A percentile compares a stretch with the other conserved stretches of the same genome.
Conservation (phyloP, 2,113 vertebrate species). For the Perca schrenkii region DNA sequence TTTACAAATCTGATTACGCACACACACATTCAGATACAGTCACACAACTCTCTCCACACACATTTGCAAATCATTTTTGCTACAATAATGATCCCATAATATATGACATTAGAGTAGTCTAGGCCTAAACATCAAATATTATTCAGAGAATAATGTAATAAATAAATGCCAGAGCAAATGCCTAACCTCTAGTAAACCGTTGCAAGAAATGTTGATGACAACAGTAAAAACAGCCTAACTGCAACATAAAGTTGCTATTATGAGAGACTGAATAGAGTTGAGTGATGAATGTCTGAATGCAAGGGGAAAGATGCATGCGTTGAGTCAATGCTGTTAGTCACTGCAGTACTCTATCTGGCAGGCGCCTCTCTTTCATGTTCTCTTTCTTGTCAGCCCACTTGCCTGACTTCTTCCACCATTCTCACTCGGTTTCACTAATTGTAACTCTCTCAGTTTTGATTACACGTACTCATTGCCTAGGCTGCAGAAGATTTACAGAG, state of each 20-base stretch:
- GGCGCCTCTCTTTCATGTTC: conserved; percentile 22
- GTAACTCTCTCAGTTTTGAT: conserved; percentile 57
- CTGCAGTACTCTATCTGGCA: conserved; percentile 40
- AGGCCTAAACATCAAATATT: conserved; percentile 9
- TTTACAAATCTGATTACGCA: too few relatives aligned
- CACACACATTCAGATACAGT: too few relatives aligned
- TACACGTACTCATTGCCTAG: conserved; percentile 40
- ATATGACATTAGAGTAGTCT: not conserved
- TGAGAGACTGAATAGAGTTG: conserved; percentile 23
- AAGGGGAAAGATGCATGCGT: conserved; percentile 8
- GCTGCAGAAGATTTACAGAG: conserved; percentile 22
- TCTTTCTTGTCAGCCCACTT: conserved; percentile 39
- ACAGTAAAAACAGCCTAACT: conserved; percentile 48
- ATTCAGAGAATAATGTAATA: conserved; percentile 15
- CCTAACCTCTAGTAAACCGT: not conserved
- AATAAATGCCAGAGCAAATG: conserved; percentile 5
- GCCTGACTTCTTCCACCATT: conserved; percentile 29
- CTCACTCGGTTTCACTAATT: conserved; percentile 55
- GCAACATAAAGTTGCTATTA: conserved; percentile 45
- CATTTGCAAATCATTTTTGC: too few relatives aligned
- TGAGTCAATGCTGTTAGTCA: conserved; percentile 43
- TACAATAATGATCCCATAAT: too few relatives aligned
- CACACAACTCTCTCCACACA: too few relatives aligned
- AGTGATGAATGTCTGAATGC: conserved; percentile 51
- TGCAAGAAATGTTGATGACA: conserved; percentile 39